A percentile compares a stretch with the other conserved stretches of the same genome.
Conservation (phyloP, 1,140 invertebrate species). For the Drosophila eugracilis region DNA sequence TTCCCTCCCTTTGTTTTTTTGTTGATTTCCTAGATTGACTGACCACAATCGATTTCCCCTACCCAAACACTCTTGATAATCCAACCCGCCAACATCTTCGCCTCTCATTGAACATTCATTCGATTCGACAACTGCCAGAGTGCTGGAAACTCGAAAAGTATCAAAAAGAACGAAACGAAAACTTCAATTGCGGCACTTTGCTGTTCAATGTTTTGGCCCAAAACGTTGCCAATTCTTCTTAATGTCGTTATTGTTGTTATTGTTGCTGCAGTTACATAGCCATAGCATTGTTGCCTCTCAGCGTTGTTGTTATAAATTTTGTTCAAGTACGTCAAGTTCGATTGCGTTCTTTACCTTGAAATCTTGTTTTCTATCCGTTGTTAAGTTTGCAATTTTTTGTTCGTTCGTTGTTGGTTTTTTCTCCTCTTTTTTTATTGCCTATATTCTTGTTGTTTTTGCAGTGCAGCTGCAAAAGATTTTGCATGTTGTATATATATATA, state of each 20-base stretch:
- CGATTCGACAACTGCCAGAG: slow-evolving; percentile 40
- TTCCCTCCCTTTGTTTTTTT: slow-evolving; percentile 1
- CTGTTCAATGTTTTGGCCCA: slow-evolving; percentile 56
- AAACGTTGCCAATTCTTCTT: slow-evolving; percentile 71
- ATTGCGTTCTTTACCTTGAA: slow-evolving; percentile 83
- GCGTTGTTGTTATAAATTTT: slow-evolving; percentile 71
- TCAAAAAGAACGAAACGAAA: slow-evolving; percentile 19
- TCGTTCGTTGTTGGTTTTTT: slow-evolving; percentile 33
- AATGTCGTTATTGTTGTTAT: slow-evolving; percentile 50
- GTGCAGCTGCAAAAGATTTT: slow-evolving; percentile 77
- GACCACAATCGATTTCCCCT: slow-evolving; percentile 20
- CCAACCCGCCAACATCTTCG: slow-evolving; percentile 16
- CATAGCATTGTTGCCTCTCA: slow-evolving; percentile 38
- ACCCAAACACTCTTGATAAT: neutral
- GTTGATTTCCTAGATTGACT: slow-evolving; percentile 1
- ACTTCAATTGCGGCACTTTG: slow-evolving; percentile 61
- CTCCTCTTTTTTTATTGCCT: slow-evolving; percentile 13
- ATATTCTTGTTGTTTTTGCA: slow-evolving; percentile 19
- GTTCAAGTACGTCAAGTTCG: slow-evolving; percentile 82
- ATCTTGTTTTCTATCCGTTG: slow-evolving; percentile 83
- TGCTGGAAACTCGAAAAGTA: slow-evolving; percentile 34
- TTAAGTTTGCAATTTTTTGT: slow-evolving; percentile 63
- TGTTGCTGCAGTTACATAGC: slow-evolving; percentile 6
- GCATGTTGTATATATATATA: slow-evolving; percentile 47
- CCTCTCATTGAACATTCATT: slow-evolving; percentile 45